A percentile compares a stretch with the other conserved stretches of the same genome.
These are phyloP conservation scores for Crotalus helleri DNA, from an alignment of 2,113 vertebrate species.

Conservation along the genomic window DNA sequence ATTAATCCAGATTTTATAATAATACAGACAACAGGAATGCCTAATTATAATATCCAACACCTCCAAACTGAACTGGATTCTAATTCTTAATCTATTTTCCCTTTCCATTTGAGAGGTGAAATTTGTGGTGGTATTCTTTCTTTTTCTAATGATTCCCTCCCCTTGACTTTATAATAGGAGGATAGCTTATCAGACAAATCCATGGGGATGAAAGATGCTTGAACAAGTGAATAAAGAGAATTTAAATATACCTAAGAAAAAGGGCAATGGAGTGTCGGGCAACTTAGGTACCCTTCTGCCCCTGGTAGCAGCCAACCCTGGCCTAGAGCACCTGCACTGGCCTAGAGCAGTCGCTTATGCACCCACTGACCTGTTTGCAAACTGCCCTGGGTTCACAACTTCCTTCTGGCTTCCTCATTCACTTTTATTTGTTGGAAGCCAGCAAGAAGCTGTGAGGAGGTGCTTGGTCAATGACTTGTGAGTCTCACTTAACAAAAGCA, in stretches of 20 bases:
- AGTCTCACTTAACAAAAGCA: not conserved
- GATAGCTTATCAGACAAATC: conserved; percentile 59
- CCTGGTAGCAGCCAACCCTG: not conserved
- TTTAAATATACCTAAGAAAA: conserved; percentile 49
- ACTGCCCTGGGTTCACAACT: not conserved
- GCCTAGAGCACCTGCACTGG: not conserved
- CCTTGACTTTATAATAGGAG: conserved; percentile 59
- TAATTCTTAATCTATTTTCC: conserved; percentile 37
- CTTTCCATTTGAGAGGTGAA: conserved; percentile 54
- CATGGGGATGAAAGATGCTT: conserved; percentile 48
- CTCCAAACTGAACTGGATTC: conserved; percentile 37
- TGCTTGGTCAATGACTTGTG: not conserved
- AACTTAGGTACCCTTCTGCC: not conserved
- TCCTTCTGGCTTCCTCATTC: not conserved
- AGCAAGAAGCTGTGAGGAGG: not conserved
- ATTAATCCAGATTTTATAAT: conserved; percentile 39
- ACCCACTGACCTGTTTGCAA: not conserved
- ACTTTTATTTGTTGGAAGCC: not conserved
- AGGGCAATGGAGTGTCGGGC: no score
- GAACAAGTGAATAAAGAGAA: conserved; percentile 50
- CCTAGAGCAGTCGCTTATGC: not conserved
- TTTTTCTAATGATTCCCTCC: conserved; percentile 49
- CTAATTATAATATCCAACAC: conserved; percentile 8
- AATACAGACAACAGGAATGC: not conserved
- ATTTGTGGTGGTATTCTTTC: conserved; percentile 46